Evolutionary conservation across 2,113 vertebrate genomes (phyloP), one percentile per base, ranked within the genome.

Genomic region (Microcebus lehilahytsara): DNA sequence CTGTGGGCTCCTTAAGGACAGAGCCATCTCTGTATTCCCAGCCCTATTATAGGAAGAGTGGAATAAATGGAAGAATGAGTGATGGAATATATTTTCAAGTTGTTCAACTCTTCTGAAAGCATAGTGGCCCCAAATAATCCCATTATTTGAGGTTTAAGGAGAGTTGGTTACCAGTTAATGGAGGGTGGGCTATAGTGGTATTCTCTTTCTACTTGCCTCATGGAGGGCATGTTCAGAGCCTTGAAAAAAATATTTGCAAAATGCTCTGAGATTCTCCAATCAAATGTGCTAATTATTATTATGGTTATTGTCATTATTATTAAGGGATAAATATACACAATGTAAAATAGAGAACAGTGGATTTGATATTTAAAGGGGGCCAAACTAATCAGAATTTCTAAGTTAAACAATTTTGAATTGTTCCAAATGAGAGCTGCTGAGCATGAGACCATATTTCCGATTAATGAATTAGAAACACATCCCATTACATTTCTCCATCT

Each of bases 221-320:
- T 78, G 32, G 17, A 93, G 22, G 22, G 7, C 25, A 87, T 53
- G 5, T 87, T 96, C 74, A 81, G 60, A 89, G 51, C 17, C 77
- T 96, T 96, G 49, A 97, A 92, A 17, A 37, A 95, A 90, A 94
- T 92, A 95, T 93, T 85, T 94, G 14, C 19, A 75, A 95, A 89
- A 83, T 81, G 34, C 83, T 92, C 97, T 85, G 16, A 87, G 78
- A 92, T 53, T 96, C 56, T 75, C 23, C 42, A 84, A 27, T 83
- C 93, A 83, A 83, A 92, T 93, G 37, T 92, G 62, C 56, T 86
- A 75, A 66, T 91, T 95, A 91, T 92, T 97, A 77, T 80, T 79
- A 75, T 85, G 27, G 19, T 80, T 79, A 5, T 67, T 78, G 14
- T 91, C 53, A 78, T 94, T 81, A 77, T 92, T 93, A 66, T 80